Percentiles rank a stretch among this genome's conserved stretches.
Conservation (phyloP, 2,797 vertebrate genomes). For the Rousettus madagascariensis region DNA sequence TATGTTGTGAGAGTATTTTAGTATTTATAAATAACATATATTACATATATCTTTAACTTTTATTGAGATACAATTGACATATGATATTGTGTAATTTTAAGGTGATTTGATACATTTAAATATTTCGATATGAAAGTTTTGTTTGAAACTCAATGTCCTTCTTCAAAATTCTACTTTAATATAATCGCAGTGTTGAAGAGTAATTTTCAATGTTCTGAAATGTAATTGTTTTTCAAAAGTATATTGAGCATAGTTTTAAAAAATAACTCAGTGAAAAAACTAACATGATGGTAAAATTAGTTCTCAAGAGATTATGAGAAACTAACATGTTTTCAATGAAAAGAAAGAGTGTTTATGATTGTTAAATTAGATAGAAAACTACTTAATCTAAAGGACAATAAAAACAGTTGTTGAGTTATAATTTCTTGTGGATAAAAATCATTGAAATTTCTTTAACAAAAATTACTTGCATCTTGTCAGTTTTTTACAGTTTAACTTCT, state of each 20-base stretch:
- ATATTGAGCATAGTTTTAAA: neutral
- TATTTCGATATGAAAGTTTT: neutral
- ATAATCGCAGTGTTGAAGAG: neutral
- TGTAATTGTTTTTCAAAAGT: neutral
- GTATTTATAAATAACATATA: neutral
- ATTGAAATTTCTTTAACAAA: neutral
- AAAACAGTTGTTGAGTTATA: neutral
- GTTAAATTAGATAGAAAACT: neutral
- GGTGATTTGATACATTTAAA: neutral
- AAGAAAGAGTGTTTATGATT: neutral
- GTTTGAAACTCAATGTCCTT: neutral
- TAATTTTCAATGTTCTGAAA: neutral
- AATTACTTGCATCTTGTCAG: neutral
- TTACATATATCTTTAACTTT: neutral
- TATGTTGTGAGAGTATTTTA: neutral
- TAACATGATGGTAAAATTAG: neutral
- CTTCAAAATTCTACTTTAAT: neutral
- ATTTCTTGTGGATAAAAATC: neutral
- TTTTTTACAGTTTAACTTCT: neutral
- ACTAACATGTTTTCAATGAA: neutral
- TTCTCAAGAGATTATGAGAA: neutral
- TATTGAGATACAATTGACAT: neutral
- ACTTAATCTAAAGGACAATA: neutral
- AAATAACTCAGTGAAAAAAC: neutral
- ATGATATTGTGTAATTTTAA: neutral